Evolutionary conservation across 2,797 vertebrate genomes (phyloP), one percentile per base, ranked within the genome.

Genomic region (Gambelia wislizenii): DNA sequence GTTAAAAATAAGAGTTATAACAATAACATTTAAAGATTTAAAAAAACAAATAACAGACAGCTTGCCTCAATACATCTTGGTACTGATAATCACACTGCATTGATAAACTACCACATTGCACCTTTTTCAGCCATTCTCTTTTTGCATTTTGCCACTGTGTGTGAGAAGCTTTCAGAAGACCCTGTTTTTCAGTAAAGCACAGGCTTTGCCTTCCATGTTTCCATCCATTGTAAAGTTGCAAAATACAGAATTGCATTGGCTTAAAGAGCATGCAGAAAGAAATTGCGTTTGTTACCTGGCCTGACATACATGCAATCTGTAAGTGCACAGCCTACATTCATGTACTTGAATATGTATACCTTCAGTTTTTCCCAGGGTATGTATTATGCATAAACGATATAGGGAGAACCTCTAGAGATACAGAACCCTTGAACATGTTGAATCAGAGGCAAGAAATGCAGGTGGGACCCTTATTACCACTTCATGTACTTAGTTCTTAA

Each of bases 211-310:
- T 20, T 67, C 27, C 72, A 36, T 76, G 87, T 77, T 88, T 64
- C 74, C 74, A 81, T 75, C 49, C 61, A 83, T 70, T 81, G 27
- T 82, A n/a, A 0, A 1, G 74, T 14, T 0, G 0, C 25, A 78
- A 70, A 36, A 86, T 14, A 0, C 33, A 30, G 83, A 89, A 64
- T 64, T 8, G 61, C 2, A 27, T 64, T 64, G 61, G 18, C n/a
- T 72, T 72, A 14, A 36, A 3, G 20, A 36, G 69, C 12, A 72
- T 14, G 16, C n/a, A 36, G 12, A 72, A 72, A 36, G n/a, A n/a
- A 36, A 16, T 1, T 72, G 16, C 10, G 69, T 36, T n/a, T 72
- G 69, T 72, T 56, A 80, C 52, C 78, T 80, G 52, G 22, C 9
- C 54, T 59, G 22, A n/a, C 30, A 67, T 69, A 5, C 74, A 78